Evolutionary conservation across 1,140 invertebrate species (phyloP).

Genomic region (Manduca sexta): DNA sequence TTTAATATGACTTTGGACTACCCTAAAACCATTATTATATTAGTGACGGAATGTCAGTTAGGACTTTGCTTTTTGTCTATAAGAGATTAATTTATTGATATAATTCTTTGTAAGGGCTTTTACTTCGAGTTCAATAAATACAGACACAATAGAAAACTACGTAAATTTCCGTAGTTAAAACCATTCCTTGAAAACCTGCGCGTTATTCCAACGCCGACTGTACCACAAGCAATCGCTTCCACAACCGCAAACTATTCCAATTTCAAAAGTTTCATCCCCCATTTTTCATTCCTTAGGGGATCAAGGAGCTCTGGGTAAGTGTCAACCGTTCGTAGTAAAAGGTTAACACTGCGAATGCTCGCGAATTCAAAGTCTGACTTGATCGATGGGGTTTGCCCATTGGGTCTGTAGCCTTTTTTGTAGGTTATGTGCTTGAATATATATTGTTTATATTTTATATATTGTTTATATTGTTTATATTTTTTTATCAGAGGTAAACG

Average conservation of each 20-base stretch:
- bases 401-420: not conserved
- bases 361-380: slow-evolving; percentile 1
- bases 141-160: too few relatives aligned
- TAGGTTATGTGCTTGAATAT: not conserved
- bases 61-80: too few relatives aligned
- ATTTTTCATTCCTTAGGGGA: slow-evolving; percentile 20
- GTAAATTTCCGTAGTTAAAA: too few relatives aligned
- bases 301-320: slow-evolving; percentile 9
- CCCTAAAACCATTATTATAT: too few relatives aligned
- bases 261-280: slow-evolving; percentile 18
- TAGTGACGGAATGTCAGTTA: too few relatives aligned
- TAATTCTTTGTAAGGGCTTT: too few relatives aligned
- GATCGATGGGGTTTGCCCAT: slow-evolving; percentile 3
- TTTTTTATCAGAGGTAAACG: too few relatives aligned
- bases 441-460: not conserved
- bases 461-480: too few relatives aligned
- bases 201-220: not conserved
- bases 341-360: slow-evolving; percentile 14
- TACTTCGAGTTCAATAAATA: too few relatives aligned
- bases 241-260: slow-evolving; percentile 21
- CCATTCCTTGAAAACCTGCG: too few relatives aligned
- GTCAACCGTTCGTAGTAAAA: slow-evolving; percentile 20
- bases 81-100: too few relatives aligned
- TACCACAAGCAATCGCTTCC: slow-evolving; percentile 7
- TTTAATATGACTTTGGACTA: too few relatives aligned